phyloP scores from a whole-genome alignment of 2,797 vertebrate genomes.

The Selene dorsalis region DNA sequence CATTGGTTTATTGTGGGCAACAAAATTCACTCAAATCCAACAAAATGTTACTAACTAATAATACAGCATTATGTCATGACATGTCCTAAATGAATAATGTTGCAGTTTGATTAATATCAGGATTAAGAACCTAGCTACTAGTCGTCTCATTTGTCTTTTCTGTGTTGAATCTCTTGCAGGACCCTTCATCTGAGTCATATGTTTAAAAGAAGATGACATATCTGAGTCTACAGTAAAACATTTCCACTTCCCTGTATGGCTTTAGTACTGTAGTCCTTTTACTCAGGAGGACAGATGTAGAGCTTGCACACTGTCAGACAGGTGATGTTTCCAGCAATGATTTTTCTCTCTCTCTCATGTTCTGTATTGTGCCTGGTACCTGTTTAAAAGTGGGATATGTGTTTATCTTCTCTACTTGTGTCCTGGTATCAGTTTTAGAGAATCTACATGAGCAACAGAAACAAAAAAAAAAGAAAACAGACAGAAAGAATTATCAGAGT shows the following conservation, averaged over 20 bases:
- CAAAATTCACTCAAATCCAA: slow-evolving; percentile 23
- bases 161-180: slow-evolving; percentile 9
- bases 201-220: slow-evolving; percentile 21
- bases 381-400: slow-evolving; percentile 35
- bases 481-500: slow-evolving; percentile 23
- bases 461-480: slow-evolving; percentile 16
- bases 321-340: slow-evolving; percentile 17
- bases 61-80: slow-evolving; percentile 25
- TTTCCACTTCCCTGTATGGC: slow-evolving; percentile 60
- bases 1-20: slow-evolving; percentile 32
- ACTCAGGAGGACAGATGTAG: slow-evolving; percentile 27
- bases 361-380: slow-evolving; percentile 41
- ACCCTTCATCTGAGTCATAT: slow-evolving; percentile 37
- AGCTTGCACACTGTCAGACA: slow-evolving; percentile 24
- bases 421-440: slow-evolving; percentile 25
- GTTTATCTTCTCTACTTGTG: slow-evolving; percentile 17
- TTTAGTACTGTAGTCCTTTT: slow-evolving; percentile 59
- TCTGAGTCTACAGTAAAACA: slow-evolving; percentile 47
- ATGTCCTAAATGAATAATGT: slow-evolving; percentile 20
- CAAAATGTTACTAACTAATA: slow-evolving; percentile 22
- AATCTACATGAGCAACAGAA: slow-evolving; percentile 35
- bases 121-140: slow-evolving; percentile 20
- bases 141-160: background rate
- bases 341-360: background rate
- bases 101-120: slow-evolving; percentile 26